Percentiles rank a stretch among this genome's conserved stretches.
These are phyloP conservation scores for Stomatorhinus walkeri DNA, from an alignment of 2,797 vertebrate species.

Conservation along the genomic window DNA sequence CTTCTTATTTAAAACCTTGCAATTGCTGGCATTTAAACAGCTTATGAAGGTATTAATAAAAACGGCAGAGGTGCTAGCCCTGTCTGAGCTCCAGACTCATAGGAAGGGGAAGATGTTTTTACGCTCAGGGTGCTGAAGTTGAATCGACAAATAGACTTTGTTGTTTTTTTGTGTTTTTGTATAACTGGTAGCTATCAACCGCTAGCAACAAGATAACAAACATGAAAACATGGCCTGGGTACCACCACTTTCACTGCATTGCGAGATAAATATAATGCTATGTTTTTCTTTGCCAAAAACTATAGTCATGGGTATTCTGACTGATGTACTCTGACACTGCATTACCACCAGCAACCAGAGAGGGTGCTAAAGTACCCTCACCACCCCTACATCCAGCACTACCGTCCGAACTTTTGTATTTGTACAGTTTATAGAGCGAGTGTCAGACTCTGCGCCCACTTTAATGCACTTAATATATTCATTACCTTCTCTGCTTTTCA, in stretches of 20 bases:
- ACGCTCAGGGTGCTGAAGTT: not conserved
- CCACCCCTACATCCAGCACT: not conserved
- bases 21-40: not conserved
- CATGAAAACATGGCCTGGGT: not conserved
- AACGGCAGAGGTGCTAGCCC: not conserved
- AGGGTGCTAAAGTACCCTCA: not conserved
- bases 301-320: not conserved
- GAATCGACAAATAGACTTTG: not conserved
- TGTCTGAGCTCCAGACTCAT: not conserved
- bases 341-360: not conserved
- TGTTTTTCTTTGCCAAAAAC: not conserved
- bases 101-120: not conserved
- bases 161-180: not conserved
- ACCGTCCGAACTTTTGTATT: not conserved
- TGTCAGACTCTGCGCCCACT: not conserved
- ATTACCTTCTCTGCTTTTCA: not conserved
- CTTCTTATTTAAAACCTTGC: not conserved
- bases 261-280: not conserved
- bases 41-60: not conserved
- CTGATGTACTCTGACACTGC: not conserved
- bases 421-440: not conserved
- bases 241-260: not conserved
- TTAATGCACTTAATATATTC: not conserved
- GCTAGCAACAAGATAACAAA: not conserved
- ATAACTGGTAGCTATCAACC: not conserved